Evolutionary conservation across 2,888 invertebrate genomes (phyloP), one percentile per base, ranked within the genome.

Genomic region (Steinernema carpocapsae): DNA sequence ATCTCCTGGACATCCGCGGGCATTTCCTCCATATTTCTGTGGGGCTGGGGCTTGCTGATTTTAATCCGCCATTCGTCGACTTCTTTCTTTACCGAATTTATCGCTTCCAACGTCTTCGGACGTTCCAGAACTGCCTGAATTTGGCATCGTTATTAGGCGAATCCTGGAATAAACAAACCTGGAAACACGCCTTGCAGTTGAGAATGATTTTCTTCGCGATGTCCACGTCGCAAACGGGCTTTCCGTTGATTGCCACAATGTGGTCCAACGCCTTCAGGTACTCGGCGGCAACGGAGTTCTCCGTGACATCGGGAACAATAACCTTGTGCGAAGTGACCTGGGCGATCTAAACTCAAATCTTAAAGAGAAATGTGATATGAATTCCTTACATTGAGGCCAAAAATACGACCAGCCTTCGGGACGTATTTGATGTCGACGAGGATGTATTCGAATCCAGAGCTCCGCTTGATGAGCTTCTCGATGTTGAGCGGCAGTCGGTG

Each of bases 121-220:
- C 71, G 71, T 22, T 71, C 71, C 45, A 71, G 32, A 26, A 71
- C 71, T 37, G 37, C 37, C 37, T 37, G 37, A 37, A 37, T 6
- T 10, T 10, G 37, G 3, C 10, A 10, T 10, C 37, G 10, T 37
- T 37, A 10, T 37, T 37, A 37, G 10, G 4, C 4, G 10, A 10
- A 37, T 37, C 10, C 37, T 37, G 37, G 37, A 37, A 3, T 37
- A 37, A 10, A 3, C 37, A 37, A 70, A 42, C 70, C 70, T 70
- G 70, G 71, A 71, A 45, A 7, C 71, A 45, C 1, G 45, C 71
- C 2, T 45, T 43, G 45, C 45, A 42, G 22, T 45, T 45, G 45
- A 42, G 71, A 45, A 45, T 45, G n/a, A 71, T 19, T 4, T 71
- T 45, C 24, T 71, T 71, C 10, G 71, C 71, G 46, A 71, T 45